Conservation (phyloP, 1,140 invertebrate species). For the Magallana gigas region DNA sequence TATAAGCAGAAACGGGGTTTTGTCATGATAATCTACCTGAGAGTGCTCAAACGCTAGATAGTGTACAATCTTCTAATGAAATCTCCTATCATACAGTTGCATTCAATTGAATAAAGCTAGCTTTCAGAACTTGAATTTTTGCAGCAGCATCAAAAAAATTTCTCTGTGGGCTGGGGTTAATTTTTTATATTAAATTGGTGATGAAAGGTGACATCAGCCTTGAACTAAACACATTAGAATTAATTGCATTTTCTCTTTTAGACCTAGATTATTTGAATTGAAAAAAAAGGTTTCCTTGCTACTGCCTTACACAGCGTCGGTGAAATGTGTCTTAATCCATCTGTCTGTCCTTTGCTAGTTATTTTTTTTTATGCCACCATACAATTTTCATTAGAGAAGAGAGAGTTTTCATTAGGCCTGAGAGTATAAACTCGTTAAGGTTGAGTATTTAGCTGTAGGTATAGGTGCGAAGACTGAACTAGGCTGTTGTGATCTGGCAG, state of each 20-base stretch:
- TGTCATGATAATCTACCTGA: constrained; percentile 44
- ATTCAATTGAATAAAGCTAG: constrained; percentile 33
- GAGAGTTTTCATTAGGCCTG: constrained; percentile 20
- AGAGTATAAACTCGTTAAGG: constrained; percentile 35
- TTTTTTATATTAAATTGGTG: constrained; percentile 24
- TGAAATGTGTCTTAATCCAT: constrained; percentile 2
- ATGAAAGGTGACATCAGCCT: constrained; percentile 17
- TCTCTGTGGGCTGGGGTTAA: neutral
- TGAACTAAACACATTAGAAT: constrained; percentile 22
- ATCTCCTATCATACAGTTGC: constrained; percentile 27
- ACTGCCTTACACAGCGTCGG: neutral
- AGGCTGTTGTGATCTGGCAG: constrained; percentile 5
- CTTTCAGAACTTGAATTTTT: constrained; percentile 1
- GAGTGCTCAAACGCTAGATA: constrained; percentile 25
- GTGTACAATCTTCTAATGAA: constrained; percentile 42
- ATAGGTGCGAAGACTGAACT: constrained; percentile 3
- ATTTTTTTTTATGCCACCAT: neutral
- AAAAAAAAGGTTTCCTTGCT: neutral
- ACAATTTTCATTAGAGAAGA: constrained; percentile 27
- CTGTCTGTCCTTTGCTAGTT: constrained; percentile 22
- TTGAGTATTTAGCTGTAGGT: constrained; percentile 22
- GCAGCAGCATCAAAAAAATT: neutral
- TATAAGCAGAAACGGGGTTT: constrained; percentile 27
- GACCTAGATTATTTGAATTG: constrained; percentile 5
- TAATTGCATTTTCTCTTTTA: constrained; percentile 32